phyloP scores from a whole-genome alignment of 2,888 invertebrate species.

The Gasteruption jaculator region DNA sequence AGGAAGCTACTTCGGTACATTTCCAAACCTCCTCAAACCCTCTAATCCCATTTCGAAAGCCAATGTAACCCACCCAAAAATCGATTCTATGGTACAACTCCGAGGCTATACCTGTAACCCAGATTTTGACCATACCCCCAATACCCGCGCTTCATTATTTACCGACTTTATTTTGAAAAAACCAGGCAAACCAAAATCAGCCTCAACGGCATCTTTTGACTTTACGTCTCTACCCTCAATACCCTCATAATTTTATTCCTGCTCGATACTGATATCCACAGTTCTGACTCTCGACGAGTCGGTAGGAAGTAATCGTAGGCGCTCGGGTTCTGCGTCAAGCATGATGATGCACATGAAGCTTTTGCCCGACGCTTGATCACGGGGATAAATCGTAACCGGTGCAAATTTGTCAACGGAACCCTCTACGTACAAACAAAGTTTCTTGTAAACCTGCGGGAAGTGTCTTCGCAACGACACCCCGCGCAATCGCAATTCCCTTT shows the following conservation, averaged over 20 bases:
- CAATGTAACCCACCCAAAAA: too few species aligned
- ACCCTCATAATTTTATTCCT: constrained; percentile 45
- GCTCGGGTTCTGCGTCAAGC: constrained; percentile 71
- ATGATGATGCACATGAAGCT: constrained; percentile 89
- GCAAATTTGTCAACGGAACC: constrained; percentile 73
- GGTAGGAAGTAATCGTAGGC: constrained; percentile 58
- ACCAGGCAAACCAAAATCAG: too few species aligned
- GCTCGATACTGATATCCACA: constrained; percentile 59
- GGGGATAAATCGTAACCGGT: constrained; percentile 83
- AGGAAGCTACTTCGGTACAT: too few species aligned
- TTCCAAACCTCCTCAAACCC: too few species aligned
- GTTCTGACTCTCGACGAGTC: constrained; percentile 60
- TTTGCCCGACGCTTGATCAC: constrained; percentile 73
- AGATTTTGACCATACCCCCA: constrained; percentile 4
- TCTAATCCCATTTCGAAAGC: too few species aligned
- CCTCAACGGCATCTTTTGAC: too few species aligned
- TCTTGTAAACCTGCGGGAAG: constrained; percentile 82
- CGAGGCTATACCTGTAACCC: too few species aligned
- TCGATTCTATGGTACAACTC: too few species aligned
- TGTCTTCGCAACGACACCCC: constrained; percentile 81
- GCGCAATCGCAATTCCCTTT: constrained; percentile 70
- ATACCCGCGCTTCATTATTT: constrained; percentile 11
- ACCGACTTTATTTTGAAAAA: too few species aligned
- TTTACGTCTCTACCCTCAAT: too few species aligned
- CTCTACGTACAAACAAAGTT: constrained; percentile 78